Base-by-base conservation (phyloP, 1,140 invertebrate genomes). In the Trypoxylus dichotomus region DNA sequence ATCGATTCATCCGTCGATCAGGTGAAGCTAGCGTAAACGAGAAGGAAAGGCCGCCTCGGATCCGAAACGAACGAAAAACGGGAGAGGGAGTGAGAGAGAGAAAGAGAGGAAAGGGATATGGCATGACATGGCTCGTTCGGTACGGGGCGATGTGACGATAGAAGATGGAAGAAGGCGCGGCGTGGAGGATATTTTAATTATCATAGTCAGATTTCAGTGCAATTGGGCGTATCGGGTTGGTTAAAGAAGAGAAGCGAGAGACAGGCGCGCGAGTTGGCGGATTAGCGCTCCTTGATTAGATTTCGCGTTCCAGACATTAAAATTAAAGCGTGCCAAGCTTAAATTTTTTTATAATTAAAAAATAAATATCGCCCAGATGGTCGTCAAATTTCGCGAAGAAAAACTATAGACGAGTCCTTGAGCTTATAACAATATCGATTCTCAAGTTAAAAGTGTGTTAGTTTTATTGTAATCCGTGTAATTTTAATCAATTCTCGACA, bases 1-100 rank as follows among this genome's bases (percentile, higher is more conserved):
- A 74, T 74, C 72, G 72, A 74, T 74, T 74, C 41, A 74, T 74
- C 41, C 32, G 32, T 37, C 41, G 72, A 74, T 74, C 72, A 74
- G 41, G 72, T 74, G 41, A 74, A 68, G 60, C 60, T 21, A 29
- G 60, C 60, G 60, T 68, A 68, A 68, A 68, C 25, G 60, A 68
- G 60, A 68, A 29, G 60, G 27, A 68, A 25, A 19, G 8, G 15
- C 21, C 60, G 19, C 60, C 7, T 29, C 60, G 60, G 7, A 29
- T 27, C 60, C 21, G 60, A 68, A 15, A 24, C 60, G 60, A 68
- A 68, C 24, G 60, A 68, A 25, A 29, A 29, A 29, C 60, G 60
- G 11, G 15, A 10, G 60, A 24, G 7, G 24, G 60, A 68, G 2
- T 15, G 15, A 24, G 15, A 68, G 3, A 15, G 60, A 13, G 5